A percentile compares a stretch with the other conserved stretches of the same genome.
These are phyloP conservation scores for Diorhabda sublineata DNA, from an alignment of 1,140 invertebrate genomes.

Conservation along the genomic window DNA sequence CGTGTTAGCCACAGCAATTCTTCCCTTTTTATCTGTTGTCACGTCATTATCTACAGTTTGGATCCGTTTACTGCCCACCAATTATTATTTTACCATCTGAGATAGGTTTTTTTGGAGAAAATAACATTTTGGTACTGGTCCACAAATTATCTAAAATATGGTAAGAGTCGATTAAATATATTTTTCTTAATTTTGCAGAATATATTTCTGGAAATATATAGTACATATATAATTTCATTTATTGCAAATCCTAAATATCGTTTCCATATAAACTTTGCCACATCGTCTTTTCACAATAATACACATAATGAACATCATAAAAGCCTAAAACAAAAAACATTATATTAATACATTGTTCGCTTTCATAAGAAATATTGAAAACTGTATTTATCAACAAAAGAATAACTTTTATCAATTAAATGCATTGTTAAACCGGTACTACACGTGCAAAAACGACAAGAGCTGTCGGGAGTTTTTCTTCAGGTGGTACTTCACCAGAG, in stretches of 20 bases:
- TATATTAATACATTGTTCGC: constrained; percentile 2
- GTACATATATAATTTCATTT: constrained; percentile 29
- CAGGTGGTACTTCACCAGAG: not conserved
- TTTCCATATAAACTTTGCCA: constrained; percentile 32
- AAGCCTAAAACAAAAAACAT: constrained; percentile 4
- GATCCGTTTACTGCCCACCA: no score
- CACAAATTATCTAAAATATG: no score
- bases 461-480: not conserved
- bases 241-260: constrained; percentile 28
- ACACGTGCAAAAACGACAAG: not conserved
- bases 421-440: not conserved
- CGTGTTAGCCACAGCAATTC: no score
- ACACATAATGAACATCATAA: constrained; percentile 6
- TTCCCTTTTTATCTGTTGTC: no score
- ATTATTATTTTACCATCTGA: no score
- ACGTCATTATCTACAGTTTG: no score
- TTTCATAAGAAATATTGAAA: not conserved
- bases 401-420: not conserved
- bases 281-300: constrained; percentile 19
- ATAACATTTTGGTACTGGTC: no score
- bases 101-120: no score
- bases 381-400: not conserved
- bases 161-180: no score
- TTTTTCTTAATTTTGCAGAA: not conserved
- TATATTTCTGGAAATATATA: constrained; percentile 30